Conservation (phyloP, 2,113 vertebrate species). For the Grus americana region DNA sequence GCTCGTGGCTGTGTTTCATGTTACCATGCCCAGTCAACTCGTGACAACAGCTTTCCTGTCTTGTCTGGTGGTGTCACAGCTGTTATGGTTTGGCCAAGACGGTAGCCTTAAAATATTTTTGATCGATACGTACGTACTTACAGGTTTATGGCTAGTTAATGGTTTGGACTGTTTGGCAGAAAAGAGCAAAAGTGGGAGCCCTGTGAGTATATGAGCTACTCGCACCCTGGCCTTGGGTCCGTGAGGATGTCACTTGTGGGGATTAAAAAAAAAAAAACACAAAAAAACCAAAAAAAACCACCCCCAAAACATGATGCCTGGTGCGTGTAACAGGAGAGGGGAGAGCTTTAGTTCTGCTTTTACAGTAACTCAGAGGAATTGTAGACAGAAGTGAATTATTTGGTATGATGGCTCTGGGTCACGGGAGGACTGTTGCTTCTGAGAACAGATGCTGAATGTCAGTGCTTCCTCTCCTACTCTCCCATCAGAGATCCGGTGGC, state of each 20-base stretch:
- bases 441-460: background rate
- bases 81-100: background rate
- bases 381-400: background rate
- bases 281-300: background rate
- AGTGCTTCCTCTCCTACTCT: background rate
- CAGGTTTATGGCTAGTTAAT: background rate
- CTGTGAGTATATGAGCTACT: background rate
- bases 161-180: background rate
- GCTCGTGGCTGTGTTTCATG: background rate
- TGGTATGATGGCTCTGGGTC: background rate
- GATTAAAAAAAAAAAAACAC: background rate
- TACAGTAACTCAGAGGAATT: background rate
- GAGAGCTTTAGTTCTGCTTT: background rate
- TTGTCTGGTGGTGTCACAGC: background rate
- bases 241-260: background rate
- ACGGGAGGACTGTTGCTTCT: background rate
- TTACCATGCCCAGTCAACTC: background rate
- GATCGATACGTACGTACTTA: background rate
- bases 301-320: background rate
- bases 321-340: background rate
- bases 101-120: background rate
- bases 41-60: background rate
- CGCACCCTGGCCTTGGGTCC: rapidly evolving
- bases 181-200: background rate
- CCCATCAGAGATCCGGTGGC: background rate